Base-by-base conservation (phyloP, 2,113 vertebrate species). In the Speoplatyrhinus poulsoni region DNA sequence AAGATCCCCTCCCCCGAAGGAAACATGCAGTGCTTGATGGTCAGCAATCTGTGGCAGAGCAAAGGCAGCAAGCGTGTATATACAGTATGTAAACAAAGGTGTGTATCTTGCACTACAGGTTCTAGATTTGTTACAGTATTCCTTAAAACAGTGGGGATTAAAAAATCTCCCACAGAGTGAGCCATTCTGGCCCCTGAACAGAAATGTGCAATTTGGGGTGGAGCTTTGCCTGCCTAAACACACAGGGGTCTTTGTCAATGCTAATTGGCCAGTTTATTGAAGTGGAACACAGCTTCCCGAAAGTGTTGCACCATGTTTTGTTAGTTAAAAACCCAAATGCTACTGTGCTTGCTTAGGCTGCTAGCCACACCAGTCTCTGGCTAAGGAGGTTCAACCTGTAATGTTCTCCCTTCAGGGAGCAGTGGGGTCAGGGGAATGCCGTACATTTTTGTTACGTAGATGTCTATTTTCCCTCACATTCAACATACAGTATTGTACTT, bases 171-270 rank as follows among this genome's bases (percentile, higher is more conserved):
- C 49, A 52, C 70, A 41, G 78, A 61, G 63, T 9, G 47, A 87
- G 73, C 73, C 62, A 84, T 80, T 80, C 80, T 86, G 85, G 82
- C 76, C 80, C 67, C 61, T 62, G 70, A 80, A 82, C 60, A 74
- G 62, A 85, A 82, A 84, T 60, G 32, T 79, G 73, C 62, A 72
- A 78, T 72, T 77, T 69, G 78, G 82, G 70, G 70, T 10, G 11
- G 3, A 67, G 79, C 64, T 81, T 80, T 75, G 63, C 76, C 64
- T 79, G 76, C 67, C 47, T 75, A 64, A 82, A 70, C 85, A 79
- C 82, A 77, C 1, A 73, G 88, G 82, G 87, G 82, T 86, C 81
- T 89, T 91, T 92, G 84, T 89, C 82, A 87, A 73, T 87, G 89
- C 78, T 92, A 90, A 93, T 90, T 92, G 84, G 89, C 83, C 76